Conservation (phyloP, 2,888 invertebrate genomes). For the Heliconius cydno region DNA sequence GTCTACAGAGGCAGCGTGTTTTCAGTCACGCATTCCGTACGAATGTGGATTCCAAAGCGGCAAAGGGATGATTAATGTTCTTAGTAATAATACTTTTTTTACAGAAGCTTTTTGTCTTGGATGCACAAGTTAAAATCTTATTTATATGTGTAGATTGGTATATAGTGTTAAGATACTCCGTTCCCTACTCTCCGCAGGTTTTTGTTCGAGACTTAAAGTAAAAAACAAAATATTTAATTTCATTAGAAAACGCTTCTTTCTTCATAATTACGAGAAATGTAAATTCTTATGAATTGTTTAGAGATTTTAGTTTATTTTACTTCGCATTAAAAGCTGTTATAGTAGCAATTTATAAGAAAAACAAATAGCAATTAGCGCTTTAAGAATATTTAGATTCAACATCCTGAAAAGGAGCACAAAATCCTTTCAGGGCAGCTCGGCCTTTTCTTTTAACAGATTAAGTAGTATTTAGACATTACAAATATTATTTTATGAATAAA, state of each 20-base stretch:
- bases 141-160: neutral
- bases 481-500: neutral
- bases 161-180: too few relatives aligned
- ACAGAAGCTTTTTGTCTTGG: neutral
- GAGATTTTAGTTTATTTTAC: neutral
- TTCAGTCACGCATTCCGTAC: conserved; percentile 12
- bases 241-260: neutral
- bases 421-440: conserved; percentile 5
- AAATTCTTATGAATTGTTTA: neutral
- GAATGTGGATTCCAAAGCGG: conserved; percentile 5
- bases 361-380: conserved; percentile 32
- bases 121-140: neutral
- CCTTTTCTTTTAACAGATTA: conserved; percentile 17
- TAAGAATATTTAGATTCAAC: conserved; percentile 25
- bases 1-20: neutral
- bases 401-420: neutral
- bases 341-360: conserved; percentile 9
- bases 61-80: conserved; percentile 17
- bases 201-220: too few relatives aligned
- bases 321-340: neutral
- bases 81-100: neutral
- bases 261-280: neutral
- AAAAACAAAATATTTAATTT: neutral
- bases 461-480: neutral
- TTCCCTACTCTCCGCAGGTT: too few relatives aligned